Conservation (phyloP, 2,113 vertebrate species). For the Peucedramus taeniatus region DNA sequence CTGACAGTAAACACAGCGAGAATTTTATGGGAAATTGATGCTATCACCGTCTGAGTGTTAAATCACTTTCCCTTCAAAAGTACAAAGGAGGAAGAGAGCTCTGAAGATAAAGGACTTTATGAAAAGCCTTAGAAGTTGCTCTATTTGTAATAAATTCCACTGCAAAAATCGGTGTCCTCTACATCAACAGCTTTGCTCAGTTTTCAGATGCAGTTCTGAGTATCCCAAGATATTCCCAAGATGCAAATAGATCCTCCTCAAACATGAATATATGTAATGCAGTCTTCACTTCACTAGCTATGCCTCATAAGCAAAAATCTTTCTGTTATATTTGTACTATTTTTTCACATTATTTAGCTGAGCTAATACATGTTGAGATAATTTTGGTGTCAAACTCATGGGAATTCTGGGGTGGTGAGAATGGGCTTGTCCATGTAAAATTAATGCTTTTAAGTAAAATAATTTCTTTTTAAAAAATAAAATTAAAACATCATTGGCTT, state of each 20-base stretch:
- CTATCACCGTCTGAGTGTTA: neutral
- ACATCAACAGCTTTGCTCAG: neutral
- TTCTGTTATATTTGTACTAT: neutral
- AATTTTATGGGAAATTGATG: neutral
- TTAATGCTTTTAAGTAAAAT: neutral
- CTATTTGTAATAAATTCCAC: neutral
- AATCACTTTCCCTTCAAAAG: neutral
- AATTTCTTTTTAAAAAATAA: neutral
- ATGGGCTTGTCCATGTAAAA: neutral
- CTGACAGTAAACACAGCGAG: neutral
- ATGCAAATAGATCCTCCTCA: neutral
- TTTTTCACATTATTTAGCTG: neutral
- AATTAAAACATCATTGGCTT: neutral
- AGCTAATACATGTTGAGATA: neutral
- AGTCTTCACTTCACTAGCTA: neutral
- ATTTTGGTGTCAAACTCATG: neutral
- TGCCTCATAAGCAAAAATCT: neutral
- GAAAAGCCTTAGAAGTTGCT: neutral
- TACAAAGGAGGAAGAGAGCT: neutral
- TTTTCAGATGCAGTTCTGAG: neutral
- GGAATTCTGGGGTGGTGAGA: neutral
- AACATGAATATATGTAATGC: neutral
- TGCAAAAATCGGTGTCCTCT: neutral
- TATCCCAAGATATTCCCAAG: neutral
- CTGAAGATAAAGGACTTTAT: conserved; percentile 12